A percentile compares a stretch with the other conserved stretches of the same genome.
Evolutionary conservation across 2,113 vertebrate genomes (phyloP).

Genomic region (Guaruba guarouba): DNA sequence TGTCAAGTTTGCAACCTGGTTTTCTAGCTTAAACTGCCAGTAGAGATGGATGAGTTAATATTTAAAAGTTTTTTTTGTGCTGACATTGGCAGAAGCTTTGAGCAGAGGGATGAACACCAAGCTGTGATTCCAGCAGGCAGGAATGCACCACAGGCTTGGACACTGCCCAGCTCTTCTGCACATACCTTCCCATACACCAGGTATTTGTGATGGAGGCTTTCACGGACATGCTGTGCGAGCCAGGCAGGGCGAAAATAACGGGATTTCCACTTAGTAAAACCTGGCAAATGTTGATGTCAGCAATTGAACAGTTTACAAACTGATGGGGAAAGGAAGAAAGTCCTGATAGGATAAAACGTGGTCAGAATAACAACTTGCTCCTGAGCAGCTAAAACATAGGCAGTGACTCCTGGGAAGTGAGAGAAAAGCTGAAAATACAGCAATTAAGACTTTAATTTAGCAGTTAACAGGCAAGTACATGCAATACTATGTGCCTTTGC

Average conservation of each 20-base stretch:
- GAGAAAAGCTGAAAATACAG: constrained; percentile 1
- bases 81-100: neutral
- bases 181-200: accelerated
- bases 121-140: neutral
- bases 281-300: neutral
- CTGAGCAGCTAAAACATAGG: neutral
- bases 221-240: accelerated
- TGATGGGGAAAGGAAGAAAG: neutral
- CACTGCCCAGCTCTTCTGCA: neutral
- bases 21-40: neutral
- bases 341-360: neutral
- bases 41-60: neutral
- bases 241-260: neutral
- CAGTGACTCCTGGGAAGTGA: neutral
- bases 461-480: neutral
- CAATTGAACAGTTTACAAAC: neutral
- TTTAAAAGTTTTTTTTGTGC: neutral
- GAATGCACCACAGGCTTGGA: neutral
- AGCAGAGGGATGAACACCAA: neutral
- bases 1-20: neutral
- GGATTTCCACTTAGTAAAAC: neutral
- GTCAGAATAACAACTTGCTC: neutral
- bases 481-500: neutral
- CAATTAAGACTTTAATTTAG: constrained; percentile 19
- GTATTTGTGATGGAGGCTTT: neutral